These are phyloP conservation scores for Geococcyx californianus DNA, from an alignment of 2,113 vertebrate genomes.

Conservation along the genomic window DNA sequence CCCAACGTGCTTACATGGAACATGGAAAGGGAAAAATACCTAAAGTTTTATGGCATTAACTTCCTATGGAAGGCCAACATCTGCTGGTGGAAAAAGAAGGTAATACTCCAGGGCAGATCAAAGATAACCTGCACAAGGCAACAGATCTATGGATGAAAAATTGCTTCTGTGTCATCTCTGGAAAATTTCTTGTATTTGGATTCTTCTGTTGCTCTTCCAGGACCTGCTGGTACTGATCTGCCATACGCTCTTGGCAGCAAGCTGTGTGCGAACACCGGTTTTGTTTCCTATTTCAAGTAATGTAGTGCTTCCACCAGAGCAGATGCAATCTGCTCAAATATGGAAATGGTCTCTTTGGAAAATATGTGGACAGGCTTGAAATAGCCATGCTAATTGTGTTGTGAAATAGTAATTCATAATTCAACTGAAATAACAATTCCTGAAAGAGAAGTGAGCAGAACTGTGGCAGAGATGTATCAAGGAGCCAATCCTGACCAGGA, in stretches of 20 bases:
- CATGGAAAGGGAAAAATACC: not conserved
- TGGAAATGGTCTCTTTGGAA: not conserved
- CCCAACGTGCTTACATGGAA: too few relatives aligned
- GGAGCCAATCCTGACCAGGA: not conserved
- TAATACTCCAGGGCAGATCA: not conserved
- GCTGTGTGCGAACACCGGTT: not conserved
- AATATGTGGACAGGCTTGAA: not conserved
- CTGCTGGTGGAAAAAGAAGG: not conserved
- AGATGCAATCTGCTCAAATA: not conserved
- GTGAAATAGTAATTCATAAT: not conserved
- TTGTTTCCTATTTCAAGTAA: not conserved
- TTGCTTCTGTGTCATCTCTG: not conserved
- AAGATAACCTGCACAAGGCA: rapidly evolving
- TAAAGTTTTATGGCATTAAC: not conserved
- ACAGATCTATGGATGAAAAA: not conserved
- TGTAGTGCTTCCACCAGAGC: not conserved
- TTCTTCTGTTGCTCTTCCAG: not conserved
- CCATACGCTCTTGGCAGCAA: not conserved
- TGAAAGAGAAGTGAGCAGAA: not conserved
- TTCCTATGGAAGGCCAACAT: not conserved
- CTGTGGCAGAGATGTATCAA: not conserved
- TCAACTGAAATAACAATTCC: not conserved
- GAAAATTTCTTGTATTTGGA: not conserved
- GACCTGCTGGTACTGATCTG: not conserved
- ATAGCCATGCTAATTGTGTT: not conserved